phyloP scores from a whole-genome alignment of 2,797 vertebrate species.

The Paratrypauchen microcephalus region DNA sequence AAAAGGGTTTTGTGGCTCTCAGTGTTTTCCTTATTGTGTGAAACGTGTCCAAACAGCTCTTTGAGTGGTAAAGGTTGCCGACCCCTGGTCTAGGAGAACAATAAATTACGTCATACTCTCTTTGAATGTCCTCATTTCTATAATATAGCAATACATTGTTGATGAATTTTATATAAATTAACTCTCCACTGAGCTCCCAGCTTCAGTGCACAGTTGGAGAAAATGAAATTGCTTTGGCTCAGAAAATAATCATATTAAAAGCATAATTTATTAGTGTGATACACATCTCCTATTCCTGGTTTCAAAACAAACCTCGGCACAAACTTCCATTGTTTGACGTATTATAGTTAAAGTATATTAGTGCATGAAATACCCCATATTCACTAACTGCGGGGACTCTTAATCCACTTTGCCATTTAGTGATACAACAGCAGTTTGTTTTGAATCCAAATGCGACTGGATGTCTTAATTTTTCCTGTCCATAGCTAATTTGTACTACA shows the following conservation, averaged over 20 bases:
- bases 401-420: conserved; percentile 36
- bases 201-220: conserved; percentile 11
- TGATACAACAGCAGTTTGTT: conserved; percentile 31
- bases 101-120: not conserved
- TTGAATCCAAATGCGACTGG: conserved; percentile 32
- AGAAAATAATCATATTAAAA: conserved; percentile 38
- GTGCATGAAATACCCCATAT: conserved; percentile 35
- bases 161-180: conserved; percentile 4
- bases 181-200: conserved; percentile 12
- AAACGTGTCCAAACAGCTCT: too few relatives aligned
- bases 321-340: conserved; percentile 36
- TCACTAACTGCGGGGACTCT: conserved; percentile 35
- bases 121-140: not conserved
- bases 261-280: conserved; percentile 28
- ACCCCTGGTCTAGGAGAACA: not conserved
- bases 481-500: conserved; percentile 26
- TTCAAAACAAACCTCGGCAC: conserved; percentile 31
- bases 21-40: too few relatives aligned
- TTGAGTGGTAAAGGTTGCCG: too few relatives aligned
- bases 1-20: too few relatives aligned
- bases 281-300: conserved; percentile 32
- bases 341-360: conserved; percentile 39
- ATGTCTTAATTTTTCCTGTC: conserved; percentile 27
- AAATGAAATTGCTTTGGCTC: conserved; percentile 22
- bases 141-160: not conserved